Percentiles rank a stretch among this genome's conserved stretches.
phyloP scores from a whole-genome alignment of 1,140 invertebrate genomes.

The Camponotus vicinus region DNA sequence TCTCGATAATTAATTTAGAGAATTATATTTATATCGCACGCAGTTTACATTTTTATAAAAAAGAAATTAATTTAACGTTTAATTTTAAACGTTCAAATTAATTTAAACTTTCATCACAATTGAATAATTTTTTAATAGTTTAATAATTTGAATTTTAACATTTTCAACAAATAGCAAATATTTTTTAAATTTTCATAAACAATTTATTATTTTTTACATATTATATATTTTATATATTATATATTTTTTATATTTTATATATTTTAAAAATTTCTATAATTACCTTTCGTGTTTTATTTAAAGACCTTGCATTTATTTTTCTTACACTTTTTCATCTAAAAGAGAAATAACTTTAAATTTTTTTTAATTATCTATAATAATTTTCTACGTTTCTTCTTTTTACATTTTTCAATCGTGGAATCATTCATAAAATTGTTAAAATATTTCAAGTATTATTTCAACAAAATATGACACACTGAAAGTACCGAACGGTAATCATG shows the following conservation, averaged over 20 bases:
- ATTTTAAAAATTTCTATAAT: neutral
- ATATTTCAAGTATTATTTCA: neutral
- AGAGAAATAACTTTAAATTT: neutral
- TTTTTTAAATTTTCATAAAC: conserved; percentile 6
- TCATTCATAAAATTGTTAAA: neutral
- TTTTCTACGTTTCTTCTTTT: neutral
- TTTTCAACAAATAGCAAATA: neutral
- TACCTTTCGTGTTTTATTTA: neutral
- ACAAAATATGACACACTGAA: neutral
- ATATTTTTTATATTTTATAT: neutral
- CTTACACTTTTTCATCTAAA: too few species aligned
- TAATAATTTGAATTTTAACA: neutral
- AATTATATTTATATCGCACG: too few species aligned
- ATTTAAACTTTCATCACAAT: neutral
- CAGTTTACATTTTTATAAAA: too few species aligned
- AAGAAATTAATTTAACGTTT: too few species aligned
- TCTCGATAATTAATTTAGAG: neutral
- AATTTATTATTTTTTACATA: too few species aligned
- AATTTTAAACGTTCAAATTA: neutral
- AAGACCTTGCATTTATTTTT: neutral
- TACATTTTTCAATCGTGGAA: neutral
- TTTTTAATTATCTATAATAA: neutral
- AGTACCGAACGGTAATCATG: neutral
- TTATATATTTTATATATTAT: too few species aligned
- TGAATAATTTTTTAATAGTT: neutral